These are phyloP conservation scores for Saturnia pavonia DNA, from an alignment of 2,888 invertebrate genomes.

Conservation along the genomic window DNA sequence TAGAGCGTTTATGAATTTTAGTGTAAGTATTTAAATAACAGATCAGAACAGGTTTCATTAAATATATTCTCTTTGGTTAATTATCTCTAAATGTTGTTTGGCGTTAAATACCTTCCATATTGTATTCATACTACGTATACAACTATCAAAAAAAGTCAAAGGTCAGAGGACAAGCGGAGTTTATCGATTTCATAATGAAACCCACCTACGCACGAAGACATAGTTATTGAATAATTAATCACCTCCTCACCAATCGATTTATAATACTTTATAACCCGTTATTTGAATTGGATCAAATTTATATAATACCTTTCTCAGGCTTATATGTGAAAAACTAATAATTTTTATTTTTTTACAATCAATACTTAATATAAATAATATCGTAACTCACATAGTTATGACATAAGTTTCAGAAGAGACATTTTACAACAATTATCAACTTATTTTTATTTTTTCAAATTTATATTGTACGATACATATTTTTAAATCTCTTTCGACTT, in stretches of 20 bases:
- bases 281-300: too few species aligned
- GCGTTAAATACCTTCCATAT: background rate
- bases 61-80: background rate
- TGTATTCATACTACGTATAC: background rate
- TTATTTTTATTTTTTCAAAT: too few species aligned
- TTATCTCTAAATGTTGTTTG: background rate
- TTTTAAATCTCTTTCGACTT: too few species aligned
- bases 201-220: background rate
- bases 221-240: slow-evolving; percentile 5
- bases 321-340: too few species aligned
- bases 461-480: too few species aligned
- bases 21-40: background rate
- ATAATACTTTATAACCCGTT: background rate
- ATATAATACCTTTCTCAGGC: too few species aligned
- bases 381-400: too few species aligned
- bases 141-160: slow-evolving; percentile 23
- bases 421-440: too few species aligned
- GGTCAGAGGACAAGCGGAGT: slow-evolving; percentile 19
- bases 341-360: too few species aligned
- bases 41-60: background rate
- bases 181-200: slow-evolving; percentile 28
- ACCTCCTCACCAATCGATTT: background rate
- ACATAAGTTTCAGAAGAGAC: too few species aligned
- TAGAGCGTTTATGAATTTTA: background rate
- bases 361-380: too few species aligned